These are phyloP conservation scores for Hephaestus fuliginosus DNA, from an alignment of 2,797 vertebrate genomes.

Conservation along the genomic window DNA sequence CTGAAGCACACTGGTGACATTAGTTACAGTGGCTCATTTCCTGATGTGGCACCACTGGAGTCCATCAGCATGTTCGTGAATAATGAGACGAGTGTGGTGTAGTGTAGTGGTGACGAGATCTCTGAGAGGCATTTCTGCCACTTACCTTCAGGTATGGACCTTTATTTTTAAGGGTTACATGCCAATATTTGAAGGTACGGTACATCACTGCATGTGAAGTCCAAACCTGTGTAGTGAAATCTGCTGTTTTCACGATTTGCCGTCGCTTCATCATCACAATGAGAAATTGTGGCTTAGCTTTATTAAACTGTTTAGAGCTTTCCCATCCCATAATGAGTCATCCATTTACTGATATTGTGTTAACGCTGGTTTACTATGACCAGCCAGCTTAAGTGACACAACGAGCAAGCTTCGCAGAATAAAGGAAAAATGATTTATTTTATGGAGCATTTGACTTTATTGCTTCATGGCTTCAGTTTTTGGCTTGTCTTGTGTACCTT, in stretches of 20 bases:
- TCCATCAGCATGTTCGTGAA: not conserved
- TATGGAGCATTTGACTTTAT: not conserved
- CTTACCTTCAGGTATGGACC: constrained; percentile 1
- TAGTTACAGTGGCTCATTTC: not conserved
- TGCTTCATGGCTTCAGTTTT: not conserved
- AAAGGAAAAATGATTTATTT: not conserved
- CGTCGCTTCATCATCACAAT: not conserved
- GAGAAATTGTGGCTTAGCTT: constrained; percentile 4
- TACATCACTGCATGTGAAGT: not conserved
- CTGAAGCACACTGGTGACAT: not conserved
- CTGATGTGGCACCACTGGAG: not conserved
- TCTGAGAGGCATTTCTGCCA: not conserved
- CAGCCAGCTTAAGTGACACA: not conserved
- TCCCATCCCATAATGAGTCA: not conserved
- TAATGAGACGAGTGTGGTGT: too few species aligned
- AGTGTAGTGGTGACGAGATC: not conserved
- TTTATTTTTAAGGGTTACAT: not conserved
- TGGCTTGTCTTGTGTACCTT: not conserved
- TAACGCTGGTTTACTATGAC: not conserved
- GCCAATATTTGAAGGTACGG: not conserved
- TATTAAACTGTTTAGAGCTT: not conserved
- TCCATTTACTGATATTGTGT: not conserved
- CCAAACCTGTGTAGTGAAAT: constrained; percentile 4
- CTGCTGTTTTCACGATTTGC: constrained; percentile 6
- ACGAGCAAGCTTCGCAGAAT: not conserved